Base-by-base conservation (phyloP, 1,140 invertebrate genomes). In the Tetramorium simillimum region DNA sequence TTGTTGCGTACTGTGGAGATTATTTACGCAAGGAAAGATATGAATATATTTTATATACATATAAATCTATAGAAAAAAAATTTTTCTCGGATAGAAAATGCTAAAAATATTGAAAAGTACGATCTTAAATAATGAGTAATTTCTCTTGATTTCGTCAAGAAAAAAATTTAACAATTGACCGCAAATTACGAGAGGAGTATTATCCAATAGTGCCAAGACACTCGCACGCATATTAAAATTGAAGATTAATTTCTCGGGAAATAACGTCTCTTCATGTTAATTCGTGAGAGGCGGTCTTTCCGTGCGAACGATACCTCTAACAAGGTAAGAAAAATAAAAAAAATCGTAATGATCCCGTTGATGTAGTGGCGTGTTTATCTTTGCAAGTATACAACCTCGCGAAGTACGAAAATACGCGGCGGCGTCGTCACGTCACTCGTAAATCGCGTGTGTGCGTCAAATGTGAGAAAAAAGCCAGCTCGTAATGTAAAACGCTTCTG, bases 391-490 rank as follows among this genome's bases (percentile, higher is more conserved):
- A 33, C 33, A 33, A 18, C 37, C 51, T 72, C 28, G 18, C 1
- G 24, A 65, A 65, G 33, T 33, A 33, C 53, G 14, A 43, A 69
- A 33, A 58, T 73, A 49, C 12, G n/a, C 18, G 2, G 3, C 21
- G 0, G 28, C 16, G 10, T 62, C 28, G 14, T 51, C 49, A 14
- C 14, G 21, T 72, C 84, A 40, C 51, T 58, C 40, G 5, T 73
- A 72, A 78, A 65, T 86, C 28, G 18, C 43, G 5, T 51, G 10
- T 65, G 65, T 49, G 14, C 43, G 76, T 75, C 53, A 85, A 63
- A 14, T 76, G 84, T 86, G 87, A 81, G 85, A 88, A 88, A 56
- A 46, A 18, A 77, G 6, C 3, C n/a, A 28, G 4, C n/a, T 10
- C 14, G 6, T 72, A 76, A 82, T 56, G 0, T 62, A 87, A 70